Evolutionary conservation across 2,888 invertebrate species (phyloP), one percentile per base, ranked within the genome.

Genomic region (Mythimna pallens): DNA sequence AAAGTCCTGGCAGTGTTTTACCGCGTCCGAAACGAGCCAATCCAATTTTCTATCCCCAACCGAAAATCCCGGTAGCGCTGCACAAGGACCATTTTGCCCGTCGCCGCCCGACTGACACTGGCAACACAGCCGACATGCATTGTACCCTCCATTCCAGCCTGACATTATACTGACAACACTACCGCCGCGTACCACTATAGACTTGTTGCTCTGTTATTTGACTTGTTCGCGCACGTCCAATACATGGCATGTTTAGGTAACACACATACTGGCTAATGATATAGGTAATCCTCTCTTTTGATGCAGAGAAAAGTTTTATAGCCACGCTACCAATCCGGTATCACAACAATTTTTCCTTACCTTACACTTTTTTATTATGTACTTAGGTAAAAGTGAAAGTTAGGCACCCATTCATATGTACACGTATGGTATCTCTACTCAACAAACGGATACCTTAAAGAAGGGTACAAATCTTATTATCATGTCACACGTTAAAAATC

Each of bases 1-100:
- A 83, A 90, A 89, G 87, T 90, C 82, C 81, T 81, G 87, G 85
- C 88, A 83, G 87, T 92, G 89, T 91, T 92, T 90, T 87, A 84
- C 84, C 80, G 87, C 83, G 85, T 88, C 89, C 88, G 87, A 90
- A 90, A 90, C 89, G 87, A 92, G 83, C 85, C 92, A 93, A 94
- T 94, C 91, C 92, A 93, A 95, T 95, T 94, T 93, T 90, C 91
- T 90, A 86, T 91, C 85, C 86, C 86, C 83, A 84, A 87, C 89
- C 89, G 90, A 92, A 94, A 92, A 92, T 92, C 89, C 86, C 76
- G 85, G 78, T 84, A 78, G 86, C 89, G 74, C 83, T 87, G 86
- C 85, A 88, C 87, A 84, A 87, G 86, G 86, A 88, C 88, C 86
- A 92, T 92, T 90, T 91, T 88, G 87, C 89, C 88, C 88, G 87